phyloP scores from a whole-genome alignment of 2,888 invertebrate species.

The Chymomyza procnemis region DNA sequence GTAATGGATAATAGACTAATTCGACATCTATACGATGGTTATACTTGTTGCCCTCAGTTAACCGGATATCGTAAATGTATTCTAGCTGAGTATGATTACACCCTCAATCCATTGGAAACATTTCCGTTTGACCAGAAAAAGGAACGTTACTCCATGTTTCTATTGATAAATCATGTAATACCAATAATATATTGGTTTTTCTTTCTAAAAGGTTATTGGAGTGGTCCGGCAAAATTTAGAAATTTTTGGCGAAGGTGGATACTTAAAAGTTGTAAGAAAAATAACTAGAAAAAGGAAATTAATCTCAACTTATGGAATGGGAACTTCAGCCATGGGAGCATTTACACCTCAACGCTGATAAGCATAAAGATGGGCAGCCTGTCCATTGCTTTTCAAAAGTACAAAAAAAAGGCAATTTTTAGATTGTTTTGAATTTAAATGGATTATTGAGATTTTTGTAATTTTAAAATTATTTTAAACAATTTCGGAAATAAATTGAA shows the following conservation, averaged over 20 bases:
- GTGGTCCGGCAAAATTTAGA: slow-evolving; percentile 81
- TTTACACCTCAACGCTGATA: too few relatives aligned
- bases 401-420: too few relatives aligned
- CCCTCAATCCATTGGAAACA: slow-evolving; percentile 91
- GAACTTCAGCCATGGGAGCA: too few relatives aligned
- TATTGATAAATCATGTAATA: slow-evolving; percentile 92
- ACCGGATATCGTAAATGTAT: slow-evolving; percentile 90
- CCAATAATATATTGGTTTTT: slow-evolving; percentile 94
- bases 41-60: slow-evolving; percentile 97
- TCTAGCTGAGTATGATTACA: slow-evolving; percentile 95
- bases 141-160: slow-evolving; percentile 83
- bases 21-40: slow-evolving; percentile 88
- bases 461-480: too few relatives aligned
- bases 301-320: too few relatives aligned
- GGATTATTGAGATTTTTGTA: too few relatives aligned
- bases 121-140: slow-evolving; percentile 86
- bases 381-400: too few relatives aligned
- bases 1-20: slow-evolving; percentile 82
- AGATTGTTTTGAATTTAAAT: too few relatives aligned
- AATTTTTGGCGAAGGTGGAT: slow-evolving; percentile 38
- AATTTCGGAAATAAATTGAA: too few relatives aligned
- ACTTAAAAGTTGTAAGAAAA: too few relatives aligned
- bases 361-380: too few relatives aligned
- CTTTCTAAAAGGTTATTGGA: slow-evolving; percentile 91
- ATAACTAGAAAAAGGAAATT: not conserved